Conservation (phyloP, 2,113 vertebrate species). For the Siphamia tubifer region DNA sequence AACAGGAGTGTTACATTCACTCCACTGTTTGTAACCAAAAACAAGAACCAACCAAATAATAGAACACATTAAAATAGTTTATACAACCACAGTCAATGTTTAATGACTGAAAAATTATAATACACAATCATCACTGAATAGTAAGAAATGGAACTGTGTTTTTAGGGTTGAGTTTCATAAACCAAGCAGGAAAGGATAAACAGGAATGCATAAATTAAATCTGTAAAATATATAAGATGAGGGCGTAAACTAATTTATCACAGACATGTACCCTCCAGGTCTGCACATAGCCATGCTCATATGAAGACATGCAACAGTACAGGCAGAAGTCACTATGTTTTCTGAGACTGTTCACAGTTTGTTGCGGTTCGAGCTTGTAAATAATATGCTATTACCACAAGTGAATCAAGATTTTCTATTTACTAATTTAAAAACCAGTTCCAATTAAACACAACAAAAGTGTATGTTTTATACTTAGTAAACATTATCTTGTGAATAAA, state of each 20-base stretch:
- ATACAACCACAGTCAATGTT: not conserved
- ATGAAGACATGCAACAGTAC: not conserved
- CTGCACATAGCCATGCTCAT: not conserved
- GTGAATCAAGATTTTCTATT: no score
- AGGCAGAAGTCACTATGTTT: not conserved
- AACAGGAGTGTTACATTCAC: constrained; percentile 34
- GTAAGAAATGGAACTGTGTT: not conserved
- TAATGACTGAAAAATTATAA: not conserved
- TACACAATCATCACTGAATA: not conserved
- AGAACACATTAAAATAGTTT: not conserved
- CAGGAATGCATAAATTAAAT: not conserved
- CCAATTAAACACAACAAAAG: no score
- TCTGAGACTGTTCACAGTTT: not conserved
- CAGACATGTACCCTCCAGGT: not conserved
- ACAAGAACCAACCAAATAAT: not conserved
- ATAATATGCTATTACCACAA: not conserved
- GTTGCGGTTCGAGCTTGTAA: not conserved
- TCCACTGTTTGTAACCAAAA: not conserved
- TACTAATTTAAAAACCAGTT: no score
- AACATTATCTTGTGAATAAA: not conserved
- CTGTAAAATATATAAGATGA: not conserved
- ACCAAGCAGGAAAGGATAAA: not conserved
- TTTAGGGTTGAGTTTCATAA: not conserved
- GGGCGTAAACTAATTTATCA: no score
- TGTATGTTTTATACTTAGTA: not conserved